Evolutionary conservation across 2,113 vertebrate species (phyloP).

Genomic region (Pelvicachromis taeniatus): DNA sequence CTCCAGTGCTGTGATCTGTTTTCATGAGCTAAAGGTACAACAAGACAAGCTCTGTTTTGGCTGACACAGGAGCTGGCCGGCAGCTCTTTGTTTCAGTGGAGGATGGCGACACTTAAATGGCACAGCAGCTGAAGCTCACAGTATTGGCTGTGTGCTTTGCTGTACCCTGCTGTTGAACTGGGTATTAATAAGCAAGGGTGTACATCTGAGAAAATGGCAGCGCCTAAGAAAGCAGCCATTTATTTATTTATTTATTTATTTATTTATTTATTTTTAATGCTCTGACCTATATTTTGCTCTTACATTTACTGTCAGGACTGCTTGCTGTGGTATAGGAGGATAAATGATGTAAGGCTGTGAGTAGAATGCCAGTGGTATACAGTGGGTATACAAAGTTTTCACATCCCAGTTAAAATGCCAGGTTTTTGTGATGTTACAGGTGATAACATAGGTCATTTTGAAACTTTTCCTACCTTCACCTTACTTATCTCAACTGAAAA

Average conservation of each 20-base stretch:
- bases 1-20: not conserved
- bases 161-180: conserved; percentile 17
- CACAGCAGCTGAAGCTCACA: conserved; percentile 26
- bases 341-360: not conserved
- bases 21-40: conserved; percentile 31
- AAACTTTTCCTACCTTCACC: not conserved
- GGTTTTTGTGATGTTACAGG: not conserved
- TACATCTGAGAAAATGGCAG: conserved; percentile 49
- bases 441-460: not conserved
- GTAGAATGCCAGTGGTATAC: not conserved
- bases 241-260: not conserved
- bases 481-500: not conserved
- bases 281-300: not conserved
- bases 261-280: not conserved
- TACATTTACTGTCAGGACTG: conserved; percentile 1
- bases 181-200: not conserved
- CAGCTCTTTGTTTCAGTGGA: conserved; percentile 42
- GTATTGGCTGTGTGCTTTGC: conserved; percentile 4
- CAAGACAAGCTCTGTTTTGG: conserved; percentile 45
- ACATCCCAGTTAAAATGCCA: not conserved
- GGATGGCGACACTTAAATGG: conserved; percentile 43
- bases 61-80: conserved; percentile 30
- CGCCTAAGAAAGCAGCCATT: conserved; percentile 12
- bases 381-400: not conserved
- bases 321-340: not conserved